Base-by-base conservation (phyloP, 2,888 invertebrate genomes). In the Baccha elongata region DNA sequence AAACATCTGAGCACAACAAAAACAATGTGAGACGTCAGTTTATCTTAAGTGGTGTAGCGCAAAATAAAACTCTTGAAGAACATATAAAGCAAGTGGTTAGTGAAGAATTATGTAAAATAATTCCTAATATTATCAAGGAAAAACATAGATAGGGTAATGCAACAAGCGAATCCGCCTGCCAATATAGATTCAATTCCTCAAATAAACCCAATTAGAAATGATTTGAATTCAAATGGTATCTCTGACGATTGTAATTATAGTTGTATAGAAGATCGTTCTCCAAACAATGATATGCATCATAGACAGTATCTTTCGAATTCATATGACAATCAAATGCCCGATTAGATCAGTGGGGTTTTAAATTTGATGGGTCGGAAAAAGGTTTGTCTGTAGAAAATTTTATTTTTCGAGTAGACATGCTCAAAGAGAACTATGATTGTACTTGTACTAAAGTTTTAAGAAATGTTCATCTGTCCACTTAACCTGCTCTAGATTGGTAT, bases 311-410 rank as follows among this genome's bases (percentile, higher is more conserved):
- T n/a, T n/a, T n/a, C n/a, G n/a, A n/a, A n/a, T n/a, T n/a, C n/a
- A n/a, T n/a, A n/a, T n/a, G n/a, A n/a, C n/a, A n/a, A n/a, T 15
- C 15, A 17, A 11, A 17, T 4, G 0, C 32, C 4, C 17, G 52
- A 11, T 17, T 52, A 32, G 50, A 52, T 52, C 29, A 29, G 2
- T 52, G 50, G 55, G 26, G 55, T 35, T n/a, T 26, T n/a, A 17
- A 55, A 29, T 55, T 42, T 55, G 26, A 68, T 42, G 29, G 42
- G 3, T 40, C 52, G 5, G 13, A 17, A 19, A 46, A 58, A 5
- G 37, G 42, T 11, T 17, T 76, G 32, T 53, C 76, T 7, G 62
- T 73, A 11, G 80, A 74, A 32, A 53, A 80, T 17, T 74, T 80
- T 40, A 64, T 80, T 1, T 80, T 69, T 35, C 64, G 73, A 40